Percentiles rank a stretch among this genome's conserved stretches.
Evolutionary conservation across 2,888 invertebrate species (phyloP).

Genomic region (Aspidapion aeneum): DNA sequence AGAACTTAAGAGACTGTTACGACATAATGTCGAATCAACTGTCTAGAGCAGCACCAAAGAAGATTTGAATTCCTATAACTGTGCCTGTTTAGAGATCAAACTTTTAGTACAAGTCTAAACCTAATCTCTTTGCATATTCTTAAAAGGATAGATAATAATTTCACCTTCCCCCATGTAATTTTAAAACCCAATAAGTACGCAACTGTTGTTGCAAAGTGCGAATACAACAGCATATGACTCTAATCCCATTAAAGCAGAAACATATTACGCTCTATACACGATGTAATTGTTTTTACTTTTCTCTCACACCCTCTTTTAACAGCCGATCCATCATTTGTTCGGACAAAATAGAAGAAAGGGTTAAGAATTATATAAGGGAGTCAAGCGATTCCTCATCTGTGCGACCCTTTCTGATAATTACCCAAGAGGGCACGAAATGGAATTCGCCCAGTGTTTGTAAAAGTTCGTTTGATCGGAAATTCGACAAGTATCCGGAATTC

Average conservation of each 20-base stretch:
- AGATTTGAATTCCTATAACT: too few species aligned
- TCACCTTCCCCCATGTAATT: too few species aligned
- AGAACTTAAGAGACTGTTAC: too few species aligned
- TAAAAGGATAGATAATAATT: too few species aligned
- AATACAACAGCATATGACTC: background rate
- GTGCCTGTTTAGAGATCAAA: too few species aligned
- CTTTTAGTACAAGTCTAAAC: too few species aligned
- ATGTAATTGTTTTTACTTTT: background rate
- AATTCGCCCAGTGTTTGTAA: slow-evolving; percentile 25
- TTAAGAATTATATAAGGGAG: too few species aligned
- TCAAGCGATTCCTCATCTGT: slow-evolving; percentile 5
- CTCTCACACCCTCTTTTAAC: background rate
- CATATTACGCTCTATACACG: background rate
- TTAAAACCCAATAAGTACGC: too few species aligned
- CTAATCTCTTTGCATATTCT: too few species aligned
- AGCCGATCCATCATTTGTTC: background rate
- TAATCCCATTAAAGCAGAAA: background rate
- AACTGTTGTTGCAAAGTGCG: background rate
- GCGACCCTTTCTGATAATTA: slow-evolving; percentile 17
- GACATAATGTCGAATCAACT: too few species aligned
- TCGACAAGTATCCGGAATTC: slow-evolving; percentile 26
- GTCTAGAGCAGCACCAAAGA: too few species aligned
- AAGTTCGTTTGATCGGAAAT: slow-evolving; percentile 24
- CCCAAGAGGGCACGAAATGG: slow-evolving; percentile 15
- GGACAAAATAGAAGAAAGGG: background rate